Conservation (phyloP, 2,888 invertebrate genomes). For the Leucophenga montana region DNA sequence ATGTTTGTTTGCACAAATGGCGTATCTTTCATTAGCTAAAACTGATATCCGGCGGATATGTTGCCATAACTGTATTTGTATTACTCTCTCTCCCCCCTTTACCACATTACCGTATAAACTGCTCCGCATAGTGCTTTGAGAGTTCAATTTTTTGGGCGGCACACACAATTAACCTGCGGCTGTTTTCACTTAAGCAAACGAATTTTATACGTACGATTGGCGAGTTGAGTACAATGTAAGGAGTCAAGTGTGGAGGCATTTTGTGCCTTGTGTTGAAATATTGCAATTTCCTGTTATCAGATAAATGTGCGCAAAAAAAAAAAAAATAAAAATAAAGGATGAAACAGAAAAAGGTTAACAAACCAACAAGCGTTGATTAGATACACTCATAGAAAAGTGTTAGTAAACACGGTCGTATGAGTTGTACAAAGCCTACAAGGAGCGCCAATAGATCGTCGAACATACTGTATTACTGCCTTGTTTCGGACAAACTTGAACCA, state of each 20-base stretch:
- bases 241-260: conserved; percentile 48
- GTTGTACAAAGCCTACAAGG: too few relatives aligned
- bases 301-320: conserved; percentile 36
- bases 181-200: conserved; percentile 57
- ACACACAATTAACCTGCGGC: conserved; percentile 63
- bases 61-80: conserved; percentile 30
- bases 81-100: too few relatives aligned
- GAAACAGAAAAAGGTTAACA: conserved; percentile 2
- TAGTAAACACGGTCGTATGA: too few relatives aligned
- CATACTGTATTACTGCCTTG: too few relatives aligned
- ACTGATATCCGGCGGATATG: conserved; percentile 53
- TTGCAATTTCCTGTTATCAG: conserved; percentile 59
- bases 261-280: conserved; percentile 62
- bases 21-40: conserved; percentile 51
- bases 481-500: too few relatives aligned
- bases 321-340: conserved; percentile 41
- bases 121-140: too few relatives aligned
- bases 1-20: conserved; percentile 40
- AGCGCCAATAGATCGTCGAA: too few relatives aligned
- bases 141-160: conserved; percentile 35
- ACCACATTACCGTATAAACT: too few relatives aligned
- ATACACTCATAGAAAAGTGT: not conserved
- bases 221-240: conserved; percentile 41
- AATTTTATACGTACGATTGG: conserved; percentile 40
- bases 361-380: not conserved